Conservation (phyloP, 2,113 vertebrate genomes). For the Recurvirostra avosetta region DNA sequence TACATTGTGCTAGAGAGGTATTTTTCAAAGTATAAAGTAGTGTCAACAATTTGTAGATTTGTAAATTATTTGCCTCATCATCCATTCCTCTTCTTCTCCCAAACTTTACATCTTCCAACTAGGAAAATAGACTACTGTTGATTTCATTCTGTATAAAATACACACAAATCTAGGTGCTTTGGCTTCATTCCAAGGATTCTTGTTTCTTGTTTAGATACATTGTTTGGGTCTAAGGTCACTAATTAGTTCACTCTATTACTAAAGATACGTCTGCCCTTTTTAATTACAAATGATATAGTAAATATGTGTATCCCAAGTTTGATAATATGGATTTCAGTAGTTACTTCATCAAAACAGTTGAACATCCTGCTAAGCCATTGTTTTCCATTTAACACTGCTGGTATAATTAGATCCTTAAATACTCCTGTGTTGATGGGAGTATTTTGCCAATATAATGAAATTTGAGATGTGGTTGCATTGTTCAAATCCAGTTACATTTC, state of each 20-base stretch:
- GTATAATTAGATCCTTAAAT: not conserved
- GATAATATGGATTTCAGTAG: not conserved
- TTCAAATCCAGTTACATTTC: not conserved
- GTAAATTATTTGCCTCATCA: not conserved
- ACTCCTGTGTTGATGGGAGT: not conserved
- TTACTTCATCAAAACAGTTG: not conserved
- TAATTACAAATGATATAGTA: not conserved
- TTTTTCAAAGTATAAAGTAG: not conserved
- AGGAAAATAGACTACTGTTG: not conserved
- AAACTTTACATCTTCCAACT: not conserved
- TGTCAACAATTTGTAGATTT: not conserved
- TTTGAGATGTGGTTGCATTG: not conserved
- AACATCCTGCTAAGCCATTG: not conserved
- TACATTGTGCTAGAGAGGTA: not conserved
- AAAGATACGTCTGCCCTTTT: not conserved
- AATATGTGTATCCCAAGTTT: not conserved
- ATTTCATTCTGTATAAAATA: not conserved
- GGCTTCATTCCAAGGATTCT: not conserved
- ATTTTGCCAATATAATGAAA: not conserved
- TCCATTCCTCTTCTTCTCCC: not conserved
- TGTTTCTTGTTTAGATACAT: not conserved
- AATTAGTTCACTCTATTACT: not conserved
- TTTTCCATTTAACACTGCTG: not conserved
- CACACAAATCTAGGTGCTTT: not conserved
- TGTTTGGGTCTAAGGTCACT: not conserved